Evolutionary conservation across 2,797 vertebrate genomes (phyloP), one percentile per base, ranked within the genome.

Genomic region (Cyclura pinguis): DNA sequence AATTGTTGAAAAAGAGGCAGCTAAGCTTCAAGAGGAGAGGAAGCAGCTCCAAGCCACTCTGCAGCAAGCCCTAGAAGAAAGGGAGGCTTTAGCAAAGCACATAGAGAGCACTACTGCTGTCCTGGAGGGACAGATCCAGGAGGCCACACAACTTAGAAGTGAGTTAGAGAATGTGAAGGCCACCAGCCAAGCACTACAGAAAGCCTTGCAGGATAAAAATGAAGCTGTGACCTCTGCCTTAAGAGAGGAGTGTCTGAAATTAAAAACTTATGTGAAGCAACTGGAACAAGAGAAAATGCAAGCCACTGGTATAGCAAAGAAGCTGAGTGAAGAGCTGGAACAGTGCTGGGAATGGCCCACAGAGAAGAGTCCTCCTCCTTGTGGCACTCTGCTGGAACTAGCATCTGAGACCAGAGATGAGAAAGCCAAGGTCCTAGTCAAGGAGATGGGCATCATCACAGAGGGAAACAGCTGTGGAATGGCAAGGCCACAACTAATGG

Each of bases 91-190:
- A 38, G 64, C 24, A n/a, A 87, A 18, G 13, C 80, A 93, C 32
- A 35, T 22, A 32, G 78, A 73, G n/a, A 80, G 38, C 77, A 59
- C 62, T 9, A 64, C 35, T 42, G 32, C 88, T 14, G 32, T 80
- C 57, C 67, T 88, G 76, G 67, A 91, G 24, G 35, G 4, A 12
- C 80, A 52, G 20, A 52, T n/a, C 18, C 90, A 20, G 57, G 92
- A 89, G 64, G 76, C 22, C 13, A 52, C 80, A 27, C 67, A 38
- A 47, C 81, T 93, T 55, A 64, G 29, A 47, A 27, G 18, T 0
- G 76, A 90, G 18, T 27, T 90, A 85, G 85, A 91, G 64, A 55
- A 85, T 13, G 4, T 85, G 81, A 82, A 55, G 24, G 52, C 69
- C 64, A 24, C 9, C 32, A 67, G n/a, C 55, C 81, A 89, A 74